Evolutionary conservation across 2,888 invertebrate species (phyloP).

Genomic region (Fragum fragum): DNA sequence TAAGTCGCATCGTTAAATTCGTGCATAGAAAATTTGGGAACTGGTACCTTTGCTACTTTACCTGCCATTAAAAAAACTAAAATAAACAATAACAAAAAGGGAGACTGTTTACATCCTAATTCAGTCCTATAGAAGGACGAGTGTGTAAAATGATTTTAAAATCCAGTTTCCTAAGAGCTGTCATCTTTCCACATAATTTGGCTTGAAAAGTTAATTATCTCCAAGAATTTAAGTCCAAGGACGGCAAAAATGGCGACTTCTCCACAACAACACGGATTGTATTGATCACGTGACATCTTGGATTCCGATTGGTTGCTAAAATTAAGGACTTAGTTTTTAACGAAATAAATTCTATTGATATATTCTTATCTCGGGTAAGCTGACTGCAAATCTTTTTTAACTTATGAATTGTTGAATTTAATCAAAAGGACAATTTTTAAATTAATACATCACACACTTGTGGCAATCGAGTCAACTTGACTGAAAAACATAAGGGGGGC

Average conservation of each 20-base stretch:
- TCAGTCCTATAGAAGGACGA: conserved; percentile 4
- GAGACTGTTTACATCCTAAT: conserved; percentile 10
- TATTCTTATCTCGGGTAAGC: too few species aligned
- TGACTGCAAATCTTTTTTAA: too few species aligned
- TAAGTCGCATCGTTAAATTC: conserved; percentile 80
- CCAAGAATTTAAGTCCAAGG: conserved; percentile 52
- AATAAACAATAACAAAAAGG: conserved; percentile 33
- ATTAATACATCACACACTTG: too few species aligned
- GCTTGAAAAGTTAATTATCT: conserved; percentile 2
- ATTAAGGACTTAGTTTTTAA: conserved; percentile 3
- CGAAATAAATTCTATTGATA: conserved; percentile 16
- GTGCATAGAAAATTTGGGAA: conserved; percentile 82
- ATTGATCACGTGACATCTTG: conserved; percentile 82
- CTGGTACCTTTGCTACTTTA: conserved; percentile 80
- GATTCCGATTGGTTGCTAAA: conserved; percentile 61
- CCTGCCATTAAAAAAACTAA: conserved; percentile 74
- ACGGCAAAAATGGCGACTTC: conserved; percentile 82
- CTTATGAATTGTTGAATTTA: too few species aligned
- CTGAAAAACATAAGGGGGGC: too few species aligned
- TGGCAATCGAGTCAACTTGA: too few species aligned
- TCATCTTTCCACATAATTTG: conserved; percentile 38
- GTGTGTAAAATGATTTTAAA: not conserved
- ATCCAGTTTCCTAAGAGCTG: conserved; percentile 14
- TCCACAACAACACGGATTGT: conserved; percentile 83
- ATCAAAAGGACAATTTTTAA: not conserved